These are phyloP conservation scores for Sarcoramphus papa DNA, from an alignment of 2,797 vertebrate species.

Conservation along the genomic window DNA sequence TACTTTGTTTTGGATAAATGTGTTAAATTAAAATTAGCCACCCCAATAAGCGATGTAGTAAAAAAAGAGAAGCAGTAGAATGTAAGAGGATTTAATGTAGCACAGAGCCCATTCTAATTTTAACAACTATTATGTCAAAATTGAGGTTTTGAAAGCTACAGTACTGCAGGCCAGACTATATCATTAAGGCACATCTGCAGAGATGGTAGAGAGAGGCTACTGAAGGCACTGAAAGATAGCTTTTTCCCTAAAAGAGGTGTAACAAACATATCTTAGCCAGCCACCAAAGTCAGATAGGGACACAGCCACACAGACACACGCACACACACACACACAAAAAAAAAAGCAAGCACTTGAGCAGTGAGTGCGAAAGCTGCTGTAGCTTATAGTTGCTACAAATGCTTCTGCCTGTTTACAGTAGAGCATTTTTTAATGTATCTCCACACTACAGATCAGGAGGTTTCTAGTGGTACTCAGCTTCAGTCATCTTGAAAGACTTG, in stretches of 20 bases:
- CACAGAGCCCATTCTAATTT: background rate
- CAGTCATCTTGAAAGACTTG: background rate
- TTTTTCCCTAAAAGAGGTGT: background rate
- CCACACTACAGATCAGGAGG: background rate
- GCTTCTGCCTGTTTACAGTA: background rate
- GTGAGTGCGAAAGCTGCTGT: background rate
- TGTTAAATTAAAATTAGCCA: constrained; percentile 17
- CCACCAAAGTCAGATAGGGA: background rate
- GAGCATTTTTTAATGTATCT: background rate
- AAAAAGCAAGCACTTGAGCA: background rate
- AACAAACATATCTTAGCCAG: background rate
- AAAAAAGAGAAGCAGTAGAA: background rate
- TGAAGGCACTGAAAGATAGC: background rate
- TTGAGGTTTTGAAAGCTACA: background rate
- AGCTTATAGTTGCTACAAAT: background rate
- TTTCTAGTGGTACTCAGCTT: background rate
- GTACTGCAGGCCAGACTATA: background rate
- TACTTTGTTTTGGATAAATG: background rate
- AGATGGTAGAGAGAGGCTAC: background rate
- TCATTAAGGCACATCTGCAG: background rate
- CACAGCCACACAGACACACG: background rate
- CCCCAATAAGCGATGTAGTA: background rate
- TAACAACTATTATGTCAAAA: background rate
- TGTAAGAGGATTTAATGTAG: background rate
- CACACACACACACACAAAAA: background rate